Evolutionary conservation across 2,888 invertebrate species (phyloP), one percentile per base, ranked within the genome.

Genomic region (Leucoma salicis): DNA sequence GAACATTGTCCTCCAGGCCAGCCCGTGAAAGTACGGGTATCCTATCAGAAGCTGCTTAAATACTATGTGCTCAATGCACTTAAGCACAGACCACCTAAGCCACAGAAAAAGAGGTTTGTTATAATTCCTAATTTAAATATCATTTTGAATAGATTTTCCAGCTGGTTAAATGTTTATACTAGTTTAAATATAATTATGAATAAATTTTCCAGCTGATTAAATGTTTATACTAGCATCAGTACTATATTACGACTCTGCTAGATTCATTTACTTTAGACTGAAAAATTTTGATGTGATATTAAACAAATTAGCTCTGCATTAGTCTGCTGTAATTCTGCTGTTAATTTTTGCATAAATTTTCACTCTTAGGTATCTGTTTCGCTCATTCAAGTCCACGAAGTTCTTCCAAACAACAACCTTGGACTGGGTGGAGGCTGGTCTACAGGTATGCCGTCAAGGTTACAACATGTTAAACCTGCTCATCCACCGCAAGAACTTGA

Each of bases 331-430:
- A n/a, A n/a, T n/a, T n/a, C n/a, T n/a, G n/a, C n/a, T n/a, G n/a
- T n/a, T n/a, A n/a, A n/a, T n/a, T n/a, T n/a, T n/a, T n/a, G n/a
- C n/a, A n/a, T n/a, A n/a, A n/a, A n/a, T n/a, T n/a, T n/a, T 18
- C 3, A 18, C 7, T 25, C n/a, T n/a, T 12, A 94, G 95, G 45
- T 99, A 99, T 72, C 89, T 99, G 32, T 99, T 99, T 93, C 94
- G 99, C 18, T 99, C 99, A 0, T 99, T 99, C 89, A 99, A 99
- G 83, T 97, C 99, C 0, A 99, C 99, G 0, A 99, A 99, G 84
- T 99, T 99, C 91, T 99, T 99, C 92, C 99, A 99, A 93, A 98
- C 98, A 0, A 99, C 99, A 0, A 98, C 98, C 0, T 89, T 99
- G 59, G 99, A 99, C 87, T 99, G 99, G 99, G 99, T 99, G 1